Conservation (phyloP, 2,113 vertebrate genomes). For the Hypomesus transpacificus region DNA sequence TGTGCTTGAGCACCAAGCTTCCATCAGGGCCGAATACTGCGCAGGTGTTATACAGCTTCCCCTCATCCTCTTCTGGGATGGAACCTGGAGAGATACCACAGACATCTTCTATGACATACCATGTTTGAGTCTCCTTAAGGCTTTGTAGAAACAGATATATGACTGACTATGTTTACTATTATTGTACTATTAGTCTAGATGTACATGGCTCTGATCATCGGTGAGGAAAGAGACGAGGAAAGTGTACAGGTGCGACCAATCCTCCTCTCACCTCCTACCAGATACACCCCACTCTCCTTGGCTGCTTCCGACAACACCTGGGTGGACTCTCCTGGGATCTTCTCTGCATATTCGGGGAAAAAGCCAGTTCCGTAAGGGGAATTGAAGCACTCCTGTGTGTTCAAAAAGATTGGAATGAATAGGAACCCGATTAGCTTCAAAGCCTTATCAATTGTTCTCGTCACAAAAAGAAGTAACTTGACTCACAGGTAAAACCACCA, state of each 20-base stretch:
- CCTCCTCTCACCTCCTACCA: conserved; percentile 84
- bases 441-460: neutral
- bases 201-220: neutral
- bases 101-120: neutral
- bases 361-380: conserved; percentile 89
- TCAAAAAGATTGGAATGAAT: neutral
- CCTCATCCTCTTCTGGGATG: conserved; percentile 89
- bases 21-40: conserved; percentile 90
- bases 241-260: neutral
- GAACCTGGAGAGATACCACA: conserved; percentile 75
- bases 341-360: conserved; percentile 87
- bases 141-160: no score
- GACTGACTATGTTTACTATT: no score
- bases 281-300: conserved; percentile 82
- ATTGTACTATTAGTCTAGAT: no score
- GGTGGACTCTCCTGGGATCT: conserved; percentile 89
- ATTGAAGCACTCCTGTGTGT: conserved; percentile 90
- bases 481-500: conserved; percentile 91
- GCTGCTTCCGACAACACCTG: conserved; percentile 83
- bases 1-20: conserved; percentile 81
- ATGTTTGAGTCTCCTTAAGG: neutral
- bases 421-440: neutral
- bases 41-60: conserved; percentile 91
- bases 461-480: neutral
- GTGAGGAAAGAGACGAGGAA: neutral